A percentile compares a stretch with the other conserved stretches of the same genome.
phyloP scores from a whole-genome alignment of 1,140 invertebrate species.

The Lepeophtheirus salmonis region DNA sequence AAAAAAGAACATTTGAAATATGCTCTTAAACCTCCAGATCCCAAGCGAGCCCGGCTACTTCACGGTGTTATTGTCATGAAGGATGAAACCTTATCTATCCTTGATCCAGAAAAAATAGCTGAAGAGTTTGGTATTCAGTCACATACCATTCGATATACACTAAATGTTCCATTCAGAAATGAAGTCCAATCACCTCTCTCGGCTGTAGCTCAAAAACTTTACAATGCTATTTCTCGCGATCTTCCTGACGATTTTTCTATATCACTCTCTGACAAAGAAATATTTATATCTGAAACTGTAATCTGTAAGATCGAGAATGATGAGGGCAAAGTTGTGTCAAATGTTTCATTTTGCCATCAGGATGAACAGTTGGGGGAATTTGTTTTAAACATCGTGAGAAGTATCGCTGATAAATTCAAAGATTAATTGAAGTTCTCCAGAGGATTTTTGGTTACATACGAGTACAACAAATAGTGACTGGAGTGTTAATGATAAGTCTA shows the following conservation, averaged over 20 bases:
- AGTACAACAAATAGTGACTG: too few relatives aligned
- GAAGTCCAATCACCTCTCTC: conserved; percentile 48
- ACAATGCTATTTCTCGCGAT: not conserved
- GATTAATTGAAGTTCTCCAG: too few relatives aligned
- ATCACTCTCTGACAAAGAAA: not conserved
- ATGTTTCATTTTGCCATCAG: conserved; percentile 85
- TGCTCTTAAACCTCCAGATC: conserved; percentile 59
- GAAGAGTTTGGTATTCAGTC: conserved; percentile 69
- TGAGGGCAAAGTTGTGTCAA: conserved; percentile 63
- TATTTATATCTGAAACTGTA: conserved; percentile 8
- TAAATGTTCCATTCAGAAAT: conserved; percentile 63
- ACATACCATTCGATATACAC: conserved; percentile 63
- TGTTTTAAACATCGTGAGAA: conserved; percentile 35
- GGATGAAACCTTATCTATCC: conserved; percentile 60
- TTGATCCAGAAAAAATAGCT: conserved; percentile 72
- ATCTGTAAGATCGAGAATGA: conserved; percentile 31
- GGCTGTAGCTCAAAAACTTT: conserved; percentile 21
- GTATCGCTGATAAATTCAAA: not conserved
- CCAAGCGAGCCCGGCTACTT: conserved; percentile 57
- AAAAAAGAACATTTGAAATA: conserved; percentile 57
- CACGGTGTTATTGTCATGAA: conserved; percentile 78
- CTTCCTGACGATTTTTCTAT: conserved; percentile 14
- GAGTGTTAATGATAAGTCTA: too few relatives aligned
- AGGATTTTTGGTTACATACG: too few relatives aligned
- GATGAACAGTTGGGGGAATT: conserved; percentile 83